Evolutionary conservation across 2,113 vertebrate genomes (phyloP), one percentile per base, ranked within the genome.

Genomic region (Chaetops frenatus): DNA sequence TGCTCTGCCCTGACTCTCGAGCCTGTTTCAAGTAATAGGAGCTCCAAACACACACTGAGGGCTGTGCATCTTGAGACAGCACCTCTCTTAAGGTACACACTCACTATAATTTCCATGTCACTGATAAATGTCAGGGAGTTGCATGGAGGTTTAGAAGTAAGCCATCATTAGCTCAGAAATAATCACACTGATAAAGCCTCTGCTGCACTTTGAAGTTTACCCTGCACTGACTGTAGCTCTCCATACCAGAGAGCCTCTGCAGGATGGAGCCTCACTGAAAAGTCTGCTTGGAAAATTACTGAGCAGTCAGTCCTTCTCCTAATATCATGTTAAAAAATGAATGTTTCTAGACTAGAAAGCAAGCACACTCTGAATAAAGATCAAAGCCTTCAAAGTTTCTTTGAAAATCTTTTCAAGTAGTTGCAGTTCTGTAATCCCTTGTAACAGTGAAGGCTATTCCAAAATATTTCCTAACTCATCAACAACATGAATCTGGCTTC

Each of bases 381-480:
- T 94, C 91, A 97, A 96, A 96, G 94, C 57, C 42, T 62, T 28
- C 17, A 5, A 85, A 94, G 47, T 62, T 96, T 62, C 78, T 94
- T 88, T 93, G 88, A 93, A 94, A 95, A 87, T 47, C 83, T 94
- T 97, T 85, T 94, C 77, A 91, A 95, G 92, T 58, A 85, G 81
- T 80, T 86, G 91, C 51, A 81, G 83, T 77, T 92, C 81, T 73
- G 33, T 69, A 84, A 80, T 70, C 38, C 38, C 56, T 73, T 76
- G 22, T 81, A 93, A 91, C 61, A 84, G 71, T 0, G 4, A 86
- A 91, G 86, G 42, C 61, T 80, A 81, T 56, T 94, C 81, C 87
- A 84, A 87, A 92, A 82, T 54, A 69, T 91, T 92, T 96, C 70
- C 58, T 50, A 74, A 57, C 53, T 83, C 86, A 76, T 92, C 91